Percentiles rank a stretch among this genome's conserved stretches.
phyloP scores from a whole-genome alignment of 2,888 invertebrate species.

The Falcaria lacertinaria region DNA sequence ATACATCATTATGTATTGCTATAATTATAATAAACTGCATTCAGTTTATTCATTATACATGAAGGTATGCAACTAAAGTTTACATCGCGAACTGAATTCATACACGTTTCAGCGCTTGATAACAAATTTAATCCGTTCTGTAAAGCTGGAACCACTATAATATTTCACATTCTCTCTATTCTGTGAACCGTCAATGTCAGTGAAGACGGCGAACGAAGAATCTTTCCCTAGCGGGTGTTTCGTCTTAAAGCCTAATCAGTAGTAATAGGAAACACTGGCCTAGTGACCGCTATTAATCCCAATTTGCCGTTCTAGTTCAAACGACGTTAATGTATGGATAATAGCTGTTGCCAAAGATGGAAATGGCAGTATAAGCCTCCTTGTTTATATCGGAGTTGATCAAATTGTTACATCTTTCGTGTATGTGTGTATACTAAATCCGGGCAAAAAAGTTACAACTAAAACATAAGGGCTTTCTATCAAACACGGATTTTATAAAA shows the following conservation, averaged over 20 bases:
- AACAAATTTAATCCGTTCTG: not conserved
- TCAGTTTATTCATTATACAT: not conserved
- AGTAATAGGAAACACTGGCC: constrained; percentile 46
- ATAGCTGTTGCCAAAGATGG: constrained; percentile 11
- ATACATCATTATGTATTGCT: no score
- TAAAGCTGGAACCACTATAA: not conserved
- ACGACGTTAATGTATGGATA: constrained; percentile 59
- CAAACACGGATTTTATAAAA: no score
- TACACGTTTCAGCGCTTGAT: not conserved
- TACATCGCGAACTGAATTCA: not conserved
- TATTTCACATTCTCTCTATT: constrained; percentile 26
- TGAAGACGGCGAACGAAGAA: not conserved
- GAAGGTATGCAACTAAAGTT: not conserved
- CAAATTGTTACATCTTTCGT: no score
- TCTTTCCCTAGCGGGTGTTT: constrained; percentile 29
- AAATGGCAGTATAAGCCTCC: not conserved
- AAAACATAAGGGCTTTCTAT: no score
- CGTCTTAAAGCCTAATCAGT: constrained; percentile 59
- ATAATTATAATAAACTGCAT: no score
- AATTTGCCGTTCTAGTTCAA: constrained; percentile 51
- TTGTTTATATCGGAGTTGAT: no score
- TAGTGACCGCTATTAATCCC: constrained; percentile 64
- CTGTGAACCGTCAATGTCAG: constrained; percentile 6
- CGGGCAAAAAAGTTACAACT: no score
- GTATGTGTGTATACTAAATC: no score